These are phyloP conservation scores for Drosophila littoralis DNA, from an alignment of 1,140 invertebrate genomes.

Conservation along the genomic window DNA sequence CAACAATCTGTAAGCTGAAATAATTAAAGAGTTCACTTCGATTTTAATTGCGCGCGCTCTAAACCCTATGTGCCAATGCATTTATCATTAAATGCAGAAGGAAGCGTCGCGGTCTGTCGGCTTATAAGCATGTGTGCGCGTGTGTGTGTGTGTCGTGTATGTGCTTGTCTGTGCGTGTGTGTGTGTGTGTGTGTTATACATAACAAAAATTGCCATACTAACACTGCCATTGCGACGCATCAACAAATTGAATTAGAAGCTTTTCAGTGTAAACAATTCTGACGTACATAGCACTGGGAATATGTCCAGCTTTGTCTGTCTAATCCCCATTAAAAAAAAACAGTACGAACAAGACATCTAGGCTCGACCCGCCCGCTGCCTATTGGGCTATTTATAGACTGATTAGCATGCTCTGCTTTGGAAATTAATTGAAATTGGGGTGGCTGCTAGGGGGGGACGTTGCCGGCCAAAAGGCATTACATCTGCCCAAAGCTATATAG, in stretches of 20 bases:
- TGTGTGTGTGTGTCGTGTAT: background rate
- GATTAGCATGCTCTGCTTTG: constrained; percentile 52
- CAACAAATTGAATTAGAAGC: constrained; percentile 38
- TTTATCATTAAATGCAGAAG: constrained; percentile 6
- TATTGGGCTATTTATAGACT: constrained; percentile 56
- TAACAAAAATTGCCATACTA: constrained; percentile 17
- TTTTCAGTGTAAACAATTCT: constrained; percentile 35
- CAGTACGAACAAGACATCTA: constrained; percentile 18
- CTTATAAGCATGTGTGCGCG: constrained; percentile 3
- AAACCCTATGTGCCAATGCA: constrained; percentile 8
- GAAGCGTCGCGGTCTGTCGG: constrained; percentile 11
- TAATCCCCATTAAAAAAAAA: background rate
- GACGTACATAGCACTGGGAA: background rate
- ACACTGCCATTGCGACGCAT: constrained; percentile 11
- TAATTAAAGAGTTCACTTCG: background rate
- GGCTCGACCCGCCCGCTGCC: constrained; percentile 7
- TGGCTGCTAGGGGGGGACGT: background rate
- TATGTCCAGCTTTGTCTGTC: constrained; percentile 10
- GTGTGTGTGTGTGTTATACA: constrained; percentile 7
- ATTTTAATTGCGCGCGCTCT: constrained; percentile 40
- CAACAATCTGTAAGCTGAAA: constrained; percentile 20
- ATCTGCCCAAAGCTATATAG: constrained; percentile 12
- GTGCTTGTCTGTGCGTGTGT: background rate
- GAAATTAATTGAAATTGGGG: constrained; percentile 33
- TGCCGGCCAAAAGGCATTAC: constrained; percentile 10